Evolutionary conservation across 2,797 vertebrate species (phyloP).

Genomic region (Natrix natrix): DNA sequence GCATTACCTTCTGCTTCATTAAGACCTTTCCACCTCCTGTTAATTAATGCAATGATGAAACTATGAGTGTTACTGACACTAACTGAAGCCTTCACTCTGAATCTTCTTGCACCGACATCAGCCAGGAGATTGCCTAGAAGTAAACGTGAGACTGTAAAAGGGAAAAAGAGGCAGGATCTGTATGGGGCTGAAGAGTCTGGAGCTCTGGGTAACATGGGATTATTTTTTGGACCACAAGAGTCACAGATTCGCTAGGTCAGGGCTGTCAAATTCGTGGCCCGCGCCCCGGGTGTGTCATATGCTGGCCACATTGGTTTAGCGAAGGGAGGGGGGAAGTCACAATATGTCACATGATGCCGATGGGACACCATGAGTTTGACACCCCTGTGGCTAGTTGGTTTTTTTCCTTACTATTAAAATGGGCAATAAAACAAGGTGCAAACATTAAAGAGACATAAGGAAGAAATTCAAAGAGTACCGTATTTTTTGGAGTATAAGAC

Average conservation of each 20-base stretch:
- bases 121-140: neutral
- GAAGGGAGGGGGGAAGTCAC: no score
- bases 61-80: conserved; percentile 18
- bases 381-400: no score
- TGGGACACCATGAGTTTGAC: no score
- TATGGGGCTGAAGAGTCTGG: neutral
- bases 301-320: no score
- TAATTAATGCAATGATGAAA: conserved; percentile 14
- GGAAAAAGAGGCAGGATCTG: neutral
- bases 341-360: no score
- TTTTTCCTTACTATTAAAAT: neutral
- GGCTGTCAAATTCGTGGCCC: no score
- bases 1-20: conserved; percentile 31
- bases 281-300: rapidly evolving
- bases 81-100: neutral
- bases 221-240: neutral
- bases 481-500: no score
- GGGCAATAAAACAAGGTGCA: neutral
- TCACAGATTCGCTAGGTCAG: neutral
- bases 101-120: neutral
- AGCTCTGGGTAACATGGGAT: neutral
- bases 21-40: conserved; percentile 24
- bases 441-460: neutral
- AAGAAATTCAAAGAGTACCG: neutral
- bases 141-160: neutral